A percentile compares a stretch with the other conserved stretches of the same genome.
These are phyloP conservation scores for Ethmia dodecea DNA, from an alignment of 2,888 invertebrate genomes.

Conservation along the genomic window DNA sequence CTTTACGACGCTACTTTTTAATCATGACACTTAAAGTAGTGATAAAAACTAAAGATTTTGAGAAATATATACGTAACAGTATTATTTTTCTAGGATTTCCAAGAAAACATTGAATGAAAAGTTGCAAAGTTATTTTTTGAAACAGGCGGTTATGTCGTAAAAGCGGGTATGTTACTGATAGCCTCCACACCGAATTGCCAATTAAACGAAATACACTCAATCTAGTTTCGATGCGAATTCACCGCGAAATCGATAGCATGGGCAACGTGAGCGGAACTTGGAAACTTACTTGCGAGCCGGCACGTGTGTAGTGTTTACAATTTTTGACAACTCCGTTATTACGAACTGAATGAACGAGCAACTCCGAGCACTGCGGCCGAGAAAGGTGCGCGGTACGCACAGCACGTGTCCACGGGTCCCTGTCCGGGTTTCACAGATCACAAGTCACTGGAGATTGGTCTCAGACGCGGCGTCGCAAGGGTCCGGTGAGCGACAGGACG, in stretches of 20 bases:
- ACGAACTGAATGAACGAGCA: constrained; percentile 37
- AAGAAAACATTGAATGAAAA: no score
- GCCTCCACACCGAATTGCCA: no score
- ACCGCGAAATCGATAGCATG: constrained; percentile 4
- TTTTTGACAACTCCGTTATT: constrained; percentile 52
- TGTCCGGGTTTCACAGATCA: constrained; percentile 32
- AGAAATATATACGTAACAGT: no score
- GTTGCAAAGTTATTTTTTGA: no score
- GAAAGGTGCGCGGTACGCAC: constrained; percentile 52
- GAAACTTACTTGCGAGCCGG: constrained; percentile 63
- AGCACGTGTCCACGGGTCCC: constrained; percentile 40
- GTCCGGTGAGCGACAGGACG: neutral
- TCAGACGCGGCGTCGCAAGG: neutral
- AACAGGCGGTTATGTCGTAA: no score
- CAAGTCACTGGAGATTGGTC: constrained; percentile 30
- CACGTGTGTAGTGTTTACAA: constrained; percentile 71
- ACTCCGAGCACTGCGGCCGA: constrained; percentile 41
- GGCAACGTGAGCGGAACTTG: constrained; percentile 12
- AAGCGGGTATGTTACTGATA: no score
- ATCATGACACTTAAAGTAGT: no score
- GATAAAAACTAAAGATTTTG: no score
- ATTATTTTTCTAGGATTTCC: no score
- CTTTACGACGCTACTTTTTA: no score
- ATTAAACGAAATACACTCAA: no score
- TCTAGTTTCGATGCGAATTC: no score